These are phyloP conservation scores for Nomada lathburiana DNA, from an alignment of 2,888 invertebrate species.

Conservation along the genomic window DNA sequence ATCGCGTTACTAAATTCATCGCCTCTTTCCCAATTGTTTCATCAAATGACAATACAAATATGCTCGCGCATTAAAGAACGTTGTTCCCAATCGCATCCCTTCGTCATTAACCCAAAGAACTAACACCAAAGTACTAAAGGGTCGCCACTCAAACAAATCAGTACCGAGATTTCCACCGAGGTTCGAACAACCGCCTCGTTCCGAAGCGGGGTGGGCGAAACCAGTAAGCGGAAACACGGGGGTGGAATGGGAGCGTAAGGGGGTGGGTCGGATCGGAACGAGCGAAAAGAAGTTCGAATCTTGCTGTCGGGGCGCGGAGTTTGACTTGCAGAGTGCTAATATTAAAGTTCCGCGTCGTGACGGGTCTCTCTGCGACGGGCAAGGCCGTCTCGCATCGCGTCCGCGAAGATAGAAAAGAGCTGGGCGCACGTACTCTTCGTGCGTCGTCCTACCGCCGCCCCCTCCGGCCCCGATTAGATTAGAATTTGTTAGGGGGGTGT, in stretches of 20 bases:
- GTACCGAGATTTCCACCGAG: background rate
- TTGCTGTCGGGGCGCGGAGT: constrained; percentile 51
- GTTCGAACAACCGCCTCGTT: background rate
- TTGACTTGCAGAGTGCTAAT: constrained; percentile 77
- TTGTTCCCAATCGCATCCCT: too few species aligned
- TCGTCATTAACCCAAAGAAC: background rate
- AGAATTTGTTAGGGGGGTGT: constrained; percentile 70
- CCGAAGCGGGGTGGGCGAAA: too few species aligned
- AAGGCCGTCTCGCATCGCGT: constrained; percentile 32
- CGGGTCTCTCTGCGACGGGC: constrained; percentile 30
- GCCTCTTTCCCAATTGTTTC: too few species aligned
- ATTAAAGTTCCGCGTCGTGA: constrained; percentile 69
- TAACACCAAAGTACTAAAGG: background rate
- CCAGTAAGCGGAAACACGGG: too few species aligned
- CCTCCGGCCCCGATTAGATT: constrained; percentile 62
- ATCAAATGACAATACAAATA: too few species aligned
- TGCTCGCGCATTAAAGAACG: too few species aligned
- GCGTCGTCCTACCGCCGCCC: constrained; percentile 20
- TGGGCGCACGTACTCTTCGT: background rate
- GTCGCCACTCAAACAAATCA: constrained; percentile 16
- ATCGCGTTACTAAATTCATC: too few species aligned
- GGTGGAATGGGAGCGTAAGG: background rate
- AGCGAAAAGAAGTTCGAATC: constrained; percentile 71
- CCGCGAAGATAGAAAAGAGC: background rate
- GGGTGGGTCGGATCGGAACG: background rate